Conservation (phyloP, 53 echinoderm and acorn worm genomes). For the Pentamera pediparva region DNA sequence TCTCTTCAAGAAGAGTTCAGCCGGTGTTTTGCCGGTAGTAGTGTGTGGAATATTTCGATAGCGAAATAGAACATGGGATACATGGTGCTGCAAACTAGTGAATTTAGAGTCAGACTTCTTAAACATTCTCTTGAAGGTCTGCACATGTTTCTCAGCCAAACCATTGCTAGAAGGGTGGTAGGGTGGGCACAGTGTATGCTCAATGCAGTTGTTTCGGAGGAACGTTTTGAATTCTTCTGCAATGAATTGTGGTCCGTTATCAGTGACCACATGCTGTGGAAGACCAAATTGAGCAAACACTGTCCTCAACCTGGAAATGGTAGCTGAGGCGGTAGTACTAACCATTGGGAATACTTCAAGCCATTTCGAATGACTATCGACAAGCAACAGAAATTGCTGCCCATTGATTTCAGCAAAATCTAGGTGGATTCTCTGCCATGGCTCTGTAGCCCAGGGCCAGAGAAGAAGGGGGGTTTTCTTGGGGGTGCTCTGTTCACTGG, state of each 20-base stretch:
- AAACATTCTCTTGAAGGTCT: conserved; percentile 40
- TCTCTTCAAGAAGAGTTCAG: conserved; percentile 47
- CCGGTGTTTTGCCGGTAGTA: conserved; percentile 49
- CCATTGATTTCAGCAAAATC: conserved; percentile 28
- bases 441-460: neutral
- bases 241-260: neutral
- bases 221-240: neutral
- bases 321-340: conserved; percentile 29
- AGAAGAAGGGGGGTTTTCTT: too few species aligned
- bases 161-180: conserved; percentile 30
- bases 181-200: neutral
- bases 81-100: conserved; percentile 18
- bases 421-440: conserved; percentile 18
- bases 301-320: conserved; percentile 24
- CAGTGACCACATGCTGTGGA: neutral
- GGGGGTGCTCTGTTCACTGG: neutral
- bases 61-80: neutral
- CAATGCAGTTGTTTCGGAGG: neutral
- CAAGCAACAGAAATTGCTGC: conserved; percentile 13
- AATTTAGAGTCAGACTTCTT: conserved; percentile 9
- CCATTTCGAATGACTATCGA: conserved; percentile 52
- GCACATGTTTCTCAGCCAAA: conserved; percentile 31
- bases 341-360: conserved; percentile 45
- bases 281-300: conserved; percentile 10
- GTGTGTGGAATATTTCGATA: neutral